phyloP scores from a whole-genome alignment of 2,113 vertebrate genomes.

The Fukomys damarensis region DNA sequence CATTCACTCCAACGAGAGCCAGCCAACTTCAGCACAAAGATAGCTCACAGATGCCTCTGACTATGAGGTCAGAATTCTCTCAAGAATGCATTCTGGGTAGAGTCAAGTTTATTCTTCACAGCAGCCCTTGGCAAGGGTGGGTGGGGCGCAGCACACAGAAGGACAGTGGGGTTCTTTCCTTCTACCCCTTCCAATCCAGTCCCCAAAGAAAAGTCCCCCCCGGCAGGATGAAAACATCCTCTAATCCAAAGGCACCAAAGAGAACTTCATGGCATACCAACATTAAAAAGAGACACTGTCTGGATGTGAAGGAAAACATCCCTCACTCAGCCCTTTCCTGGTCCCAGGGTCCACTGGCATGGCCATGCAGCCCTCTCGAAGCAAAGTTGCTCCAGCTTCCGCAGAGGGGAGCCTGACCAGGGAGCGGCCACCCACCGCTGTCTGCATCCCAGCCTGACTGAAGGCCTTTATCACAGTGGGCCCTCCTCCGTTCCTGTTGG shows the following conservation, averaged over 20 bases:
- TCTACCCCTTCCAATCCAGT: not conserved
- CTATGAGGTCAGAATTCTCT: not conserved
- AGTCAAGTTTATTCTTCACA: not conserved
- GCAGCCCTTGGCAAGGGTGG: not conserved
- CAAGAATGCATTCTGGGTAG: not conserved
- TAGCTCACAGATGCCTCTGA: not conserved
- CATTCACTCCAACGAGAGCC: not conserved
- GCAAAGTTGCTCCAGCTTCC: not conserved
- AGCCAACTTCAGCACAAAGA: not conserved
- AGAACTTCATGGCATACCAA: not conserved
- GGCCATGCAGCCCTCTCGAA: not conserved
- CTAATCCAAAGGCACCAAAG: conserved; percentile 55
- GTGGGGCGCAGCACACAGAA: not conserved
- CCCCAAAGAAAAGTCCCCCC: not conserved
- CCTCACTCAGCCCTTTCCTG: conserved; percentile 18
- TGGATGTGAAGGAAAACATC: conserved; percentile 32
- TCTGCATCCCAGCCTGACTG: conserved; percentile 46
- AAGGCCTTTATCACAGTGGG: conserved; percentile 63
- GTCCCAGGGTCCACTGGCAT: conserved; percentile 37
- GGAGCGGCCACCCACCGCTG: conserved; percentile 60
- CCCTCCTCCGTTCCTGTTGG: conserved; percentile 60
- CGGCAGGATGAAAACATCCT: conserved; percentile 55
- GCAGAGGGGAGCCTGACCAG: conserved; percentile 14
- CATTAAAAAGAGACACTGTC: conserved; percentile 72
- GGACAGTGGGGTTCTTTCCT: not conserved